phyloP scores from a whole-genome alignment of 2,113 vertebrate species.

The Phalacrocorax brasilianus region DNA sequence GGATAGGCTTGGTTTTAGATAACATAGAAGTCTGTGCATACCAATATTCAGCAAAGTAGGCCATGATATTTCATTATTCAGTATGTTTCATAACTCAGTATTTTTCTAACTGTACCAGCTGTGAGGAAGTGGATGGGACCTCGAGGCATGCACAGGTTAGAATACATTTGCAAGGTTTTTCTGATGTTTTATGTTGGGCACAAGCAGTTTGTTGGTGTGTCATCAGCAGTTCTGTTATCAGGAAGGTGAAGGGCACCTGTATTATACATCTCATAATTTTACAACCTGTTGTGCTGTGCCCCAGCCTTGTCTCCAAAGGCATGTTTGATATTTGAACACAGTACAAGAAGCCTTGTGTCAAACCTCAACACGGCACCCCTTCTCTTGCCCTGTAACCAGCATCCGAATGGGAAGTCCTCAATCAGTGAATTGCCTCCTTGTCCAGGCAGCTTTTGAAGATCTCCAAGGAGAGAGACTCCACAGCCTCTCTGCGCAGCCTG shows the following conservation, averaged over 20 bases:
- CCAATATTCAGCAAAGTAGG: neutral
- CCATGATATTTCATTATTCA: neutral
- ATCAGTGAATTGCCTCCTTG: neutral
- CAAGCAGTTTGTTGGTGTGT: neutral
- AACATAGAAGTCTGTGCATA: neutral
- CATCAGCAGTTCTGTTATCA: neutral
- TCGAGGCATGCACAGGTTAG: neutral
- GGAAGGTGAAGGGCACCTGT: neutral
- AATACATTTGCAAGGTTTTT: constrained; percentile 22
- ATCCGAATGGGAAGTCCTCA: neutral
- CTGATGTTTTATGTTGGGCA: neutral
- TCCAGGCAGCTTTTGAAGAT: neutral
- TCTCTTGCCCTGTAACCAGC: neutral
- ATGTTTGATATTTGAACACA: neutral
- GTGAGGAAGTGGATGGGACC: neutral
- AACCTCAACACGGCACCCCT: neutral
- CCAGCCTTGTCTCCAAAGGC: neutral
- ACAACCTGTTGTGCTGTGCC: neutral
- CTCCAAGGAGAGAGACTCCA: neutral
- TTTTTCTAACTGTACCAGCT: neutral
- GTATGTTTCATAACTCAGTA: neutral
- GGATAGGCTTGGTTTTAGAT: neutral
- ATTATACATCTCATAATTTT: neutral
- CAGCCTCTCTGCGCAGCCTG: neutral
- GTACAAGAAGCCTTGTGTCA: neutral